Evolutionary conservation across 2,888 invertebrate genomes (phyloP), one percentile per base, ranked within the genome.

Genomic region (Zootermopsis nevadensis): DNA sequence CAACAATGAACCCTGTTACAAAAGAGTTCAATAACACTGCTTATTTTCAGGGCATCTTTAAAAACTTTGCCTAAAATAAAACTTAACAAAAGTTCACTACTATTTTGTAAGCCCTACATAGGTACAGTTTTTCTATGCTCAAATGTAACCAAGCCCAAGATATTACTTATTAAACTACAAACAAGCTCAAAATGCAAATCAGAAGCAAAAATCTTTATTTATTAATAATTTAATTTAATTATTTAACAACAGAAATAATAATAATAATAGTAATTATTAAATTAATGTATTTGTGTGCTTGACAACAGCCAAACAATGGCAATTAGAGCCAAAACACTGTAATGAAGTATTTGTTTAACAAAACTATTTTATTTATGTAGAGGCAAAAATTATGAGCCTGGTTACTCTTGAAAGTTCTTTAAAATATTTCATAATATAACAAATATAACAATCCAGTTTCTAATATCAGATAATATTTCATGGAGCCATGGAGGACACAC

Each of bases 61-160:
- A 79, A 2, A 79, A 79, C 24, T n/a, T 60, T 79, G 79, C 79
- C 60, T 66, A 60, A 12, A 24, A 79, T 35, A 60, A 38, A 66
- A 60, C 12, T 55, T 82, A 35, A 69, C 33, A 81, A 48, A 82
- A 77, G 42, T 24, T 77, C 30, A 60, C 60, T 60, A 76, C 4
- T 31, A 31, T 24, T 82, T 69, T 53, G 69, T 74, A 74, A 74
- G 53, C 60, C 60, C 74, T 74, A 81, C 69, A 42, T 48, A 81
- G 0, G 10, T 69, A 53, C 42, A 72, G n/a, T 27, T 38, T 74
- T 1, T 22, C 74, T 38, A 74, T 38, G 42, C 31, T 74, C n/a
- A 10, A 69, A 69, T 74, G 38, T 42, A 38, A 38, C 38, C 38
- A 74, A 74, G 74, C 74, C 74, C 74, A 74, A 74, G n/a, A 74